Evolutionary conservation across 2,888 invertebrate species (phyloP).

Genomic region (Pseudoips prasinana): DNA sequence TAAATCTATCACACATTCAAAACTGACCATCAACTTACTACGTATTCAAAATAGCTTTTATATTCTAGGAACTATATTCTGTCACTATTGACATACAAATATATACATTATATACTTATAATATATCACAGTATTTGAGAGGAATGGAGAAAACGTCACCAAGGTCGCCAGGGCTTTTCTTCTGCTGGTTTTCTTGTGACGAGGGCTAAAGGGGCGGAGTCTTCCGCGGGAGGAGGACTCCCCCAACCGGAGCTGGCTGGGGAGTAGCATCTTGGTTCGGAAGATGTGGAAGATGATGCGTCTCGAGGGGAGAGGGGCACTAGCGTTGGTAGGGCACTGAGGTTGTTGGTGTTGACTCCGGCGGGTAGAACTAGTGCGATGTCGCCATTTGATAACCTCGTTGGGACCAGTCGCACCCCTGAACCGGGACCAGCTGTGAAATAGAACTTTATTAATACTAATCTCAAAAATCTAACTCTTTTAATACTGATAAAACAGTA

Average conservation of each 20-base stretch:
- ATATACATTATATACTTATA: slow-evolving; percentile 28
- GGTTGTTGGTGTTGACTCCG: slow-evolving; percentile 75
- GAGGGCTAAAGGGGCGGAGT: slow-evolving; percentile 84
- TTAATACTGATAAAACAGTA: no score
- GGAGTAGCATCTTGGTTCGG: slow-evolving; percentile 81
- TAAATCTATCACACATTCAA: slow-evolving; percentile 31
- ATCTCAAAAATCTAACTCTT: no score
- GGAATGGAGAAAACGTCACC: slow-evolving; percentile 78
- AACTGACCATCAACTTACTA: slow-evolving; percentile 49
- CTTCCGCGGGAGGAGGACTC: slow-evolving; percentile 66
- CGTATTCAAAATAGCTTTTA: slow-evolving; percentile 16
- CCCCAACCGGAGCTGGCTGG: slow-evolving; percentile 81
- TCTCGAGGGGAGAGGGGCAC: slow-evolving; percentile 90
- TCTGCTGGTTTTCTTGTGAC: slow-evolving; percentile 86
- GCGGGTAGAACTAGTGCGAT: slow-evolving; percentile 90
- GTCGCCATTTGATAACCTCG: slow-evolving; percentile 90
- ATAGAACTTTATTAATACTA: slow-evolving; percentile 10
- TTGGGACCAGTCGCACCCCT: slow-evolving; percentile 90
- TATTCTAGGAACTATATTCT: slow-evolving; percentile 55
- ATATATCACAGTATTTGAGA: slow-evolving; percentile 46
- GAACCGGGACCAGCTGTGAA: slow-evolving; percentile 84
- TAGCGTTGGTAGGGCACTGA: slow-evolving; percentile 84
- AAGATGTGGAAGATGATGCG: slow-evolving; percentile 86
- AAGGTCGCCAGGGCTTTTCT: slow-evolving; percentile 92
- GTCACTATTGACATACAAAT: slow-evolving; percentile 35